Percentiles rank a stretch among this genome's conserved stretches.
Evolutionary conservation across 2,797 vertebrate species (phyloP).

Genomic region (Lagocephalus sceleratus): DNA sequence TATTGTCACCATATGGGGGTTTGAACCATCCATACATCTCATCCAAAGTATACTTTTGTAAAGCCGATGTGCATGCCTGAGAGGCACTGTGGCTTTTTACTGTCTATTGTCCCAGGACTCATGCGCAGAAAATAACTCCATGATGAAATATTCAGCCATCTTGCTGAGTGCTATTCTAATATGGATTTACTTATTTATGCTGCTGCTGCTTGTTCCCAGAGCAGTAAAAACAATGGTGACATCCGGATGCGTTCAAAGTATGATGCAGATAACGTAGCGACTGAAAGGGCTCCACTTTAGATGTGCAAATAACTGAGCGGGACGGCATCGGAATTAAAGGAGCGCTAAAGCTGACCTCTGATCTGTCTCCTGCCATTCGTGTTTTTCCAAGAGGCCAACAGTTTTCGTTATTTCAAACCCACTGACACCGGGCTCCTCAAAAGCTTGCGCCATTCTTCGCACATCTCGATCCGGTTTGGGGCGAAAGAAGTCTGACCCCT

Average conservation of each 20-base stretch:
- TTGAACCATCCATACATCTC: background rate
- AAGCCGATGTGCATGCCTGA: conserved; percentile 3
- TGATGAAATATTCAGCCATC: conserved; percentile 67
- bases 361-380: conserved; percentile 33
- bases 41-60: background rate
- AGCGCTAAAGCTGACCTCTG: too few relatives aligned
- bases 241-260: conserved; percentile 16
- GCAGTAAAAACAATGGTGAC: conserved; percentile 46
- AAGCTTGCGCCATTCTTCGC: conserved; percentile 49
- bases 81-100: conserved; percentile 20
- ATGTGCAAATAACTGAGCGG: background rate
- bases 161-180: conserved; percentile 58
- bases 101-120: conserved; percentile 31
- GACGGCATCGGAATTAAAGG: too few relatives aligned
- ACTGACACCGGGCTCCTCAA: conserved; percentile 48
- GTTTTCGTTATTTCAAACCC: conserved; percentile 48
- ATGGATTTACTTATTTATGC: conserved; percentile 64
- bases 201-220: conserved; percentile 29
- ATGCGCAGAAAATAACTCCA: conserved; percentile 47
- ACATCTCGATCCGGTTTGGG: conserved; percentile 47
- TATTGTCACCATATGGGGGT: conserved; percentile 2
- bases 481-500: conserved; percentile 34
- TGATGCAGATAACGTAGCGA: conserved; percentile 10
- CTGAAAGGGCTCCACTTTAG: background rate
- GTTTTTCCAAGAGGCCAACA: conserved; percentile 68